Base-by-base conservation (phyloP, 2,113 vertebrate genomes). In the Taxidea taxus region DNA sequence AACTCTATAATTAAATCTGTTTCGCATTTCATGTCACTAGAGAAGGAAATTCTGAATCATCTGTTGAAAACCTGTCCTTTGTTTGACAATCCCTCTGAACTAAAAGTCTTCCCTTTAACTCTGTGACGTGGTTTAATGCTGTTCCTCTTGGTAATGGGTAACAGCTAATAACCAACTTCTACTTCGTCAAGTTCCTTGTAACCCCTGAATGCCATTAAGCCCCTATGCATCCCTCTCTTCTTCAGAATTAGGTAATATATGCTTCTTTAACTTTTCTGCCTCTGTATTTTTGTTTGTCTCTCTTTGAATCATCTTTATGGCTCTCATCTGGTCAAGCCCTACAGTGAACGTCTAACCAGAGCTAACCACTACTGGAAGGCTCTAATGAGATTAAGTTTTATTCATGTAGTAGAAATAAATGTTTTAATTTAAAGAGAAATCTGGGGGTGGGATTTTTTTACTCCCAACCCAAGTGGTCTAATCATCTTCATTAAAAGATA, bases 341-440 rank as follows among this genome's bases (percentile, higher is more conserved):
- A 44, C 31, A 75, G 31, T 80, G 29, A 92, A 44, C 29, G 39
- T 84, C 75, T 95, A 84, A 64, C 9, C 75, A 92, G 23, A 70
- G 7, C n/a, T 27, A 89, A 62, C 42, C 8, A 37, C 20, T 37
- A 80, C 37, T 56, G 47, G 31, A 89, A 96, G 64, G 4, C 82
- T 81, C 44, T 60, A 72, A 72, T 37, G 23, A 15, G 13, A 85
- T 83, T 87, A 64, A 75, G 58, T 82, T 12, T 70, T 70, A 81
- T 16, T 21, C 29, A 56, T 44, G 87, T 27, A 89, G 5, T 13
- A 87, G 62, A 82, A 97, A 91, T 62, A 81, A 81, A 58, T 58
- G 39, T 62, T 80, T 93, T 89, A 49, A 91, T 86, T 91, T 96
- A 86, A 93, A 31, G 42, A 47, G 27, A 77, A 31, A 77, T 91